Evolutionary conservation across 2,888 invertebrate genomes (phyloP).

Genomic region (Catocala fraxini): DNA sequence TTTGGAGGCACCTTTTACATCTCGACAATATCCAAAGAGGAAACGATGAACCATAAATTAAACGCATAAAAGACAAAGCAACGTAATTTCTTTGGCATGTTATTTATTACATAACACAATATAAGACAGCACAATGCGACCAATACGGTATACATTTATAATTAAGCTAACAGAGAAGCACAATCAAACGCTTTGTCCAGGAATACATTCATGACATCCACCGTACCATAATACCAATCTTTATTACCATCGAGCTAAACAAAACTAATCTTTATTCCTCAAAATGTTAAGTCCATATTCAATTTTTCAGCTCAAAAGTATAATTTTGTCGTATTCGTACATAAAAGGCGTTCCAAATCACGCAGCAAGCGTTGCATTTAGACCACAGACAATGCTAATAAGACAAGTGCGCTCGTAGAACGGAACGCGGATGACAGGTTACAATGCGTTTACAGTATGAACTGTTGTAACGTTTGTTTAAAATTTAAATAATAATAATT

Average conservation of each 20-base stretch:
- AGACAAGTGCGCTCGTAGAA: conserved; percentile 72
- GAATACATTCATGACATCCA: conserved; percentile 62
- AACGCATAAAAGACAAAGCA: not conserved
- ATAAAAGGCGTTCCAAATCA: conserved; percentile 79
- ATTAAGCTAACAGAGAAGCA: conserved; percentile 70
- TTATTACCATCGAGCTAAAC: conserved; percentile 10
- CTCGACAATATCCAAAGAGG: too few relatives aligned
- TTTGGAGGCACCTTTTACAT: too few relatives aligned
- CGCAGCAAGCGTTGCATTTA: conserved; percentile 70
- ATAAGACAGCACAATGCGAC: conserved; percentile 61
- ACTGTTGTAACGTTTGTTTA: conserved; percentile 31
- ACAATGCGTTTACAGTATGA: conserved; percentile 58
- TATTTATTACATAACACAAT: conserved; percentile 51
- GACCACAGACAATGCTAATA: conserved; percentile 77
- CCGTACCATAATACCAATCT: conserved; percentile 49
- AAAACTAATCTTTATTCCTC: conserved; percentile 34
- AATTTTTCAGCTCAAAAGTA: conserved; percentile 22
- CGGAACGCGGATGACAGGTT: conserved; percentile 74
- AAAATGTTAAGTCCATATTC: conserved; percentile 23
- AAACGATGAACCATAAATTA: not conserved
- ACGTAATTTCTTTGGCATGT: conserved; percentile 20
- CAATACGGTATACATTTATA: conserved; percentile 64
- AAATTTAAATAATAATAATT: too few relatives aligned
- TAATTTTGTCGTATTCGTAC: conserved; percentile 57
- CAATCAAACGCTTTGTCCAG: conserved; percentile 73